Evolutionary conservation across 2,888 invertebrate genomes (phyloP).

Genomic region (Phytoseiulus persimilis): DNA sequence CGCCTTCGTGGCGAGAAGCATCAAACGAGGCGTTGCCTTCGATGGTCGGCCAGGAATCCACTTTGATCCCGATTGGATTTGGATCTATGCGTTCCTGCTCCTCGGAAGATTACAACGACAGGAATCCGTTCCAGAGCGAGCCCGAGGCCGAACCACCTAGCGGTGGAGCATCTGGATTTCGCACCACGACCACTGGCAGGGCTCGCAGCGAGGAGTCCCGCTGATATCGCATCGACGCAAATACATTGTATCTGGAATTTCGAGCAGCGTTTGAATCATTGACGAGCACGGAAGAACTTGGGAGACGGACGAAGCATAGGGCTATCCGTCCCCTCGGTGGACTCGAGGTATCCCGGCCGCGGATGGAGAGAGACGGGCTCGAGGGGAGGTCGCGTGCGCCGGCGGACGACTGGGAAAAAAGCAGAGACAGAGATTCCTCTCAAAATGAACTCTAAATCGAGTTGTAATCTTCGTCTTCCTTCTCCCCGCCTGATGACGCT

Average conservation of each 20-base stretch:
- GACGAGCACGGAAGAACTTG: too few species aligned
- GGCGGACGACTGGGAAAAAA: background rate
- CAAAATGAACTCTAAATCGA: constrained; percentile 5
- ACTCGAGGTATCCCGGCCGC: too few species aligned
- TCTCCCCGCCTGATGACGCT: background rate
- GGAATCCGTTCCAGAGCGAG: background rate
- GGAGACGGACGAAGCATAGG: too few species aligned
- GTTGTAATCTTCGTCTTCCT: background rate
- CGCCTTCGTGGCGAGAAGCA: background rate
- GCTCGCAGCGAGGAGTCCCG: background rate
- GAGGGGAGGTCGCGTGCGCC: background rate
- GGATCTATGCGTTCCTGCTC: background rate
- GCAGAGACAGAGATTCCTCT: background rate
- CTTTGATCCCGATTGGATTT: background rate
- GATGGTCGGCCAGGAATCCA: background rate
- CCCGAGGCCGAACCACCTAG: background rate
- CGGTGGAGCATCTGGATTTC: background rate
- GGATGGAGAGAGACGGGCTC: background rate
- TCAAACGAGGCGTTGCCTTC: background rate
- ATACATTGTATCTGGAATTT: too few species aligned
- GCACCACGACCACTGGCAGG: background rate
- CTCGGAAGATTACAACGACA: background rate
- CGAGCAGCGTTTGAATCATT: too few species aligned
- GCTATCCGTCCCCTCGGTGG: too few species aligned
- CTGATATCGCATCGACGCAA: background rate